Conservation (phyloP, 2,113 vertebrate genomes). For the Melierax canorus region DNA sequence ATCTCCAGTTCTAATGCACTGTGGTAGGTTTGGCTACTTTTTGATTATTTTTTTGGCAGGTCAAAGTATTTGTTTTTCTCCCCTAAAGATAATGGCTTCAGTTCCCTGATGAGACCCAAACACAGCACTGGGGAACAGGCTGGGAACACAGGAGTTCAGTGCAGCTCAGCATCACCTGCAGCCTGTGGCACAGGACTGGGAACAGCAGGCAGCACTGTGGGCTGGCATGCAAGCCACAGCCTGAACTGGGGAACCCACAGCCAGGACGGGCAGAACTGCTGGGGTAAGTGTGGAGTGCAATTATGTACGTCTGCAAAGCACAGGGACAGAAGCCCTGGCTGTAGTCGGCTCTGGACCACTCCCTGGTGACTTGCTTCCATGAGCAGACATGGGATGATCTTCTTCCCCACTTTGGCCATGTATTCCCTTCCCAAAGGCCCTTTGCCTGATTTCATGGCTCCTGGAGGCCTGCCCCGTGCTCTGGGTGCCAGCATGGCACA, state of each 20-base stretch:
- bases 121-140: not conserved
- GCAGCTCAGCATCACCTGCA: not conserved
- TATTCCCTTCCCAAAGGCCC: not conserved
- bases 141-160: not conserved
- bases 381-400: not conserved
- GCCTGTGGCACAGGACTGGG: not conserved
- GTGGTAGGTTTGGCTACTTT: conserved; percentile 36
- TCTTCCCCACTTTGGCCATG: rapidly evolving
- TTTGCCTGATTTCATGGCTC: not conserved
- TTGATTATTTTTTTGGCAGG: not conserved
- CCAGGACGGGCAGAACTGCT: not conserved
- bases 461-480: not conserved
- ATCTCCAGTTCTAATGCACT: not conserved
- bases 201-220: not conserved
- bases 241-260: not conserved
- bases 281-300: rapidly evolving
- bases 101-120: not conserved
- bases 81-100: not conserved
- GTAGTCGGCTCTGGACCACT: not conserved
- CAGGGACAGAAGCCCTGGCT: not conserved
- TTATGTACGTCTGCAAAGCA: not conserved
- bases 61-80: not conserved
- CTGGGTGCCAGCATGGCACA: not conserved
- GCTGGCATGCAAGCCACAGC: rapidly evolving
- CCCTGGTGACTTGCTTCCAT: not conserved